Evolutionary conservation across 2,888 invertebrate species (phyloP), one percentile per base, ranked within the genome.

Genomic region (Microctonus hyperodae): DNA sequence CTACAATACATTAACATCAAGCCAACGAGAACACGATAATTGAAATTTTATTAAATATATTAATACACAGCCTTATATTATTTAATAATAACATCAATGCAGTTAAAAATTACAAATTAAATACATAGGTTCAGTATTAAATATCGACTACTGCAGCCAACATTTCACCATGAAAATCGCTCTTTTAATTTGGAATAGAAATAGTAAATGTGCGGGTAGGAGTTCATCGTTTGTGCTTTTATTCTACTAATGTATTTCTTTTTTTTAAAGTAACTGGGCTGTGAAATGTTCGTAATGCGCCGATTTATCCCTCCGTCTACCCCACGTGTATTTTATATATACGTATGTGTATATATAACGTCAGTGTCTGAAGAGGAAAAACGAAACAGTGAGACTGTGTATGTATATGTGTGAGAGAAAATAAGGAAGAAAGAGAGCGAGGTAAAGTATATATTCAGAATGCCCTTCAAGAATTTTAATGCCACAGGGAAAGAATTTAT

Each of bases 381-480:
- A 23, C 35, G 57, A 59, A 50, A 50, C n/a, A 60, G 31, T 3
- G 23, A 33, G 3, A 28, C n/a, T n/a, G 3, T 3, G 28, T 28
- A 7, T 3, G 28, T 28, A 28, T 28, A 28, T n/a, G n/a, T n/a
- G n/a, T n/a, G n/a, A n/a, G n/a, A n/a, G n/a, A n/a, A n/a, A n/a
- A n/a, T n/a, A n/a, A n/a, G n/a, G n/a, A 50, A 31, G 13, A 51
- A 65, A 51, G 25, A 53, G 37, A 51, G 69, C 71, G 55, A 60
- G 23, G 65, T 60, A 65, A 64, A 63, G 70, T 73, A 74, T 76
- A 76, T 79, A 79, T 79, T 79, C 79, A 75, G 78, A 75, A 78
- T 77, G 76, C 78, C 78, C 77, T 79, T 79, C 74, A 78, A 79
- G 79, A 79, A 79, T 79, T 79, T 79, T 79, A 79, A 79, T 79